Evolutionary conservation across 2,113 vertebrate species (phyloP).

Genomic region (Zosterops hypoxanthus): DNA sequence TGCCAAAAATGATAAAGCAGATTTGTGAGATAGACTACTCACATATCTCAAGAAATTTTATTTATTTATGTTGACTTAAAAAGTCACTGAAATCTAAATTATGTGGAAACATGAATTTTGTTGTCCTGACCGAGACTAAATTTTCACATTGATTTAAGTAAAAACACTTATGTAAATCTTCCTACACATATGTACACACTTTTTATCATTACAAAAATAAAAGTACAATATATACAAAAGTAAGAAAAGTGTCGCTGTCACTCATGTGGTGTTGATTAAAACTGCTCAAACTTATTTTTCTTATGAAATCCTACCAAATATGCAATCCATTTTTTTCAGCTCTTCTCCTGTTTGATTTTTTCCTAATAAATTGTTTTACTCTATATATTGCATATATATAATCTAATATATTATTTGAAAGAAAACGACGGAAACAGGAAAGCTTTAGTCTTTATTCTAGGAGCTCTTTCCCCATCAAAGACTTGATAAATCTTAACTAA

Average conservation of each 20-base stretch:
- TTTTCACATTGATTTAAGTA: not conserved
- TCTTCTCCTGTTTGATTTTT: not conserved
- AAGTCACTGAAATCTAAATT: not conserved
- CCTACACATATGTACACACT: fast-evolving
- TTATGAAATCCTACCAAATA: not conserved
- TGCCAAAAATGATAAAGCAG: not conserved
- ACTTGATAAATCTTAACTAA: not conserved
- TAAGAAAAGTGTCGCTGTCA: fast-evolving
- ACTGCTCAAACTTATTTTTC: not conserved
- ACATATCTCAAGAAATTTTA: not conserved
- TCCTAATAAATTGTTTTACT: not conserved
- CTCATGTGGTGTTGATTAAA: not conserved
- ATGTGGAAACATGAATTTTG: not conserved
- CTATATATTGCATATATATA: not conserved
- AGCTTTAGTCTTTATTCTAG: not conserved
- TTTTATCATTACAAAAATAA: not conserved
- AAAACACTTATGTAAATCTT: not conserved
- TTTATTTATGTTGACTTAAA: not conserved
- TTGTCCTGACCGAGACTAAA: not conserved
- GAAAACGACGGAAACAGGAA: not conserved
- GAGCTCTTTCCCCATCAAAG: not conserved
- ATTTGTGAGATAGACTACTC: not conserved
- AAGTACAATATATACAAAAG: not conserved
- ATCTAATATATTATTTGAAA: not conserved
- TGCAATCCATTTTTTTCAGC: not conserved